Evolutionary conservation across 2,888 invertebrate genomes (phyloP).

Genomic region (Cheilosia urbana): DNA sequence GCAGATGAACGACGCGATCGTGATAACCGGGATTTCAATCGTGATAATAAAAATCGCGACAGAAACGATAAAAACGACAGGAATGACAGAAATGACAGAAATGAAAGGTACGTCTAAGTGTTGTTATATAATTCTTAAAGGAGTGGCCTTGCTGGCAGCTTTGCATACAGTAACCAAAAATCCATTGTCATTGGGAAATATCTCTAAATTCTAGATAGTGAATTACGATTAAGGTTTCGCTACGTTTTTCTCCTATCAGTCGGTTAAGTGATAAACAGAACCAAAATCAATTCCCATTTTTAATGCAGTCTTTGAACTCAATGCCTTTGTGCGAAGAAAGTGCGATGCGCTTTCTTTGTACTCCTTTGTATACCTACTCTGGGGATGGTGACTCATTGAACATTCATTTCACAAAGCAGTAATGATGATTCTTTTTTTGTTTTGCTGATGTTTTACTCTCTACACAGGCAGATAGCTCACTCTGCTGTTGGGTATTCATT

Average conservation of each 20-base stretch:
- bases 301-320: constrained; percentile 20
- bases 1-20: constrained; percentile 78
- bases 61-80: not conserved
- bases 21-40: constrained; percentile 78
- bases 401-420: constrained; percentile 7
- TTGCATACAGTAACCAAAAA: no score
- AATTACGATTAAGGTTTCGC: not conserved
- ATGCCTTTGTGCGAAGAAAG: constrained; percentile 41
- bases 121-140: not conserved
- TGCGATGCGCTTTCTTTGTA: constrained; percentile 48
- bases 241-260: not conserved
- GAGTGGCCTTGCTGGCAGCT: no score
- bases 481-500: not conserved
- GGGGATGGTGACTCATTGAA: constrained; percentile 38
- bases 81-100: constrained; percentile 40
- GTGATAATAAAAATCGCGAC: constrained; percentile 77
- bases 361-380: not conserved
- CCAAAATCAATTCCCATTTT: not conserved
- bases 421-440: not conserved
- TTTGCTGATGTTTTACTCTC: not conserved
- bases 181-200: not conserved
- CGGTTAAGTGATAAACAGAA: not conserved
- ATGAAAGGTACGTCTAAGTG: constrained; percentile 77
- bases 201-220: not conserved
- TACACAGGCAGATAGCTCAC: constrained; percentile 4